phyloP scores from a whole-genome alignment of 2,888 invertebrate species.

The Hedychridium roseum region DNA sequence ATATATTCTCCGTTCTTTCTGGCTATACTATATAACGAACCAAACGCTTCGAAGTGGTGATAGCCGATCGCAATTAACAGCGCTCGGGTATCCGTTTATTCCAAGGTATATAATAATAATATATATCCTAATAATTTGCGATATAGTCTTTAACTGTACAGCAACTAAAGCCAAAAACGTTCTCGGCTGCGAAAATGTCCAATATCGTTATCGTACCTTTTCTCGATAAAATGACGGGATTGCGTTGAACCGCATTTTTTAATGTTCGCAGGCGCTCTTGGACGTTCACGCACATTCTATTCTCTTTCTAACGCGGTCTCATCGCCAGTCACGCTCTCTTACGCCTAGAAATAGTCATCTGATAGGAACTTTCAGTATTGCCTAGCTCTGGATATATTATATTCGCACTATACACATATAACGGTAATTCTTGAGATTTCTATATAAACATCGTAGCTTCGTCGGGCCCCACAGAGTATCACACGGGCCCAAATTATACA shows the following conservation, averaged over 20 bases:
- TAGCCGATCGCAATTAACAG: conserved; percentile 41
- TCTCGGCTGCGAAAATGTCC: conserved; percentile 7
- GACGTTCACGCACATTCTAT: conserved; percentile 18
- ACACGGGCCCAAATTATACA: conserved; percentile 56
- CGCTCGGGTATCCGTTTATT: conserved; percentile 48
- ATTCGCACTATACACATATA: conserved; percentile 29
- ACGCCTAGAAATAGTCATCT: conserved; percentile 59
- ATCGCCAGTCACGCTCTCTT: conserved; percentile 34
- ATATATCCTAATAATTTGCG: conserved; percentile 19
- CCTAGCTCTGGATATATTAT: conserved; percentile 63
- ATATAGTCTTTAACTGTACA: conserved; percentile 54
- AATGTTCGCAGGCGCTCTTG: conserved; percentile 14
- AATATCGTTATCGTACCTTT: no score
- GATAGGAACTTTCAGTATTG: conserved; percentile 65
- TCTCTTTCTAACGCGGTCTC: conserved; percentile 24
- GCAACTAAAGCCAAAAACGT: conserved; percentile 27
- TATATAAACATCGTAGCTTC: conserved; percentile 39
- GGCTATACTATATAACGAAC: conserved; percentile 50
- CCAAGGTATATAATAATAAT: conserved; percentile 43
- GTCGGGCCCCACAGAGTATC: conserved; percentile 60
- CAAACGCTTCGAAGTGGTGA: conserved; percentile 43
- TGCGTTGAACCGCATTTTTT: conserved; percentile 14
- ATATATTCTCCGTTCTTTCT: conserved; percentile 56
- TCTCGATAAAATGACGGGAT: no score
- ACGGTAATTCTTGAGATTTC: conserved; percentile 33